Evolutionary conservation across 2,113 vertebrate species (phyloP).

Genomic region (Gavialis gangeticus): DNA sequence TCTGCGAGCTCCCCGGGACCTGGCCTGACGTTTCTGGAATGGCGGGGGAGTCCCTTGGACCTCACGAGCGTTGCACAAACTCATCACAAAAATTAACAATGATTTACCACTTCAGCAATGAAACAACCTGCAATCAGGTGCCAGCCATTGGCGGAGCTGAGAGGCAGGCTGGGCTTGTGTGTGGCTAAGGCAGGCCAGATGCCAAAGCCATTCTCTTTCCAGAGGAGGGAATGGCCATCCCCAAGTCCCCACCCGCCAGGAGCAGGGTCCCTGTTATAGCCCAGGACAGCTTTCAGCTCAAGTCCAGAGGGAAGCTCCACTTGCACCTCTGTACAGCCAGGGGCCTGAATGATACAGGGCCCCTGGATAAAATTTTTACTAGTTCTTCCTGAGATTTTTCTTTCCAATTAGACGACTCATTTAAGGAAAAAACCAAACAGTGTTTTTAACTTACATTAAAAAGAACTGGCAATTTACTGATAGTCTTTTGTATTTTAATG

Average conservation of each 20-base stretch:
- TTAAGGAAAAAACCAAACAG: not conserved
- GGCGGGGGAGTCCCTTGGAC: not conserved
- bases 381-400: slow-evolving; percentile 43
- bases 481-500: not conserved
- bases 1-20: not conserved
- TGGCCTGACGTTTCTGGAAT: not conserved
- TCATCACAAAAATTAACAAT: not conserved
- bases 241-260: too few species aligned
- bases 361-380: slow-evolving; percentile 33
- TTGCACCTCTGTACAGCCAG: not conserved
- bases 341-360: not conserved
- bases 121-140: not conserved
- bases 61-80: not conserved
- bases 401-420: slow-evolving; percentile 27
- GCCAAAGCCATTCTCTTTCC: too few species aligned
- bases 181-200: too few species aligned
- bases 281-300: too few species aligned
- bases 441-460: not conserved
- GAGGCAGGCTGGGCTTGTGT: too few species aligned
- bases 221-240: too few species aligned
- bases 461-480: not conserved
- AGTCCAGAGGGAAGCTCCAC: too few species aligned
- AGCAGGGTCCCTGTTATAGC: too few species aligned
- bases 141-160: too few species aligned
- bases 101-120: not conserved